These are phyloP conservation scores for Eupeodes luniger DNA, from an alignment of 2,888 invertebrate genomes.

Conservation along the genomic window DNA sequence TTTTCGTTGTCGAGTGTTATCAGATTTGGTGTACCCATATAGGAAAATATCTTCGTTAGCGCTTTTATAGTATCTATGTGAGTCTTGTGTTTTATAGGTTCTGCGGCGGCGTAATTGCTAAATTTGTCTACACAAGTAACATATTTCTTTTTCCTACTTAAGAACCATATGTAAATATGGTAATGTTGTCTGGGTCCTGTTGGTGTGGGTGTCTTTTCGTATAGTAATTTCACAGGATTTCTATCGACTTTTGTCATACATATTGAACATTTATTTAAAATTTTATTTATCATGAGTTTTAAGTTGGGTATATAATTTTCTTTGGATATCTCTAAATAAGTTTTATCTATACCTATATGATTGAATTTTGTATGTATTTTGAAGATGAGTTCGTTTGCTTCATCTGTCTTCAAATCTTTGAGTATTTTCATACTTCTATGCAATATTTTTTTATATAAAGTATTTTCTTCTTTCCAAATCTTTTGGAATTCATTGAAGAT, in stretches of 20 bases:
- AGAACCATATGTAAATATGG: no score
- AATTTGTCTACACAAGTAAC: no score
- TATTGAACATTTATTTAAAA: background rate
- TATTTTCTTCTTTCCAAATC: constrained; percentile 10
- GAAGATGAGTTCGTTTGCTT: constrained; percentile 15
- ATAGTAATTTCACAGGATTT: no score
- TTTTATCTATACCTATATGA: constrained; percentile 17
- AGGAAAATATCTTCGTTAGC: no score
- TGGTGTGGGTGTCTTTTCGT: no score
- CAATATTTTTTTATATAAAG: constrained; percentile 5
- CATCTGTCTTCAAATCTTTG: constrained; percentile 7
- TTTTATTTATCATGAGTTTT: background rate
- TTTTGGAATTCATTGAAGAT: constrained; percentile 1
- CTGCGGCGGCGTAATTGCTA: no score
- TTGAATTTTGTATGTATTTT: constrained; percentile 14
- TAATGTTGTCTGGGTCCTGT: no score
- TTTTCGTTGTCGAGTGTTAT: no score
- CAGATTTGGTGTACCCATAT: no score
- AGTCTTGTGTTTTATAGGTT: no score
- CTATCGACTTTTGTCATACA: background rate
- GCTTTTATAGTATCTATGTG: no score
- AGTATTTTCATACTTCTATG: constrained; percentile 10
- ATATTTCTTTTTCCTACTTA: no score
- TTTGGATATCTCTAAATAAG: background rate
- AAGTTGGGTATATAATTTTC: constrained; percentile 12